Evolutionary conservation across 2,113 vertebrate species (phyloP), one percentile per base, ranked within the genome.

Genomic region (Ciconia boyciana): DNA sequence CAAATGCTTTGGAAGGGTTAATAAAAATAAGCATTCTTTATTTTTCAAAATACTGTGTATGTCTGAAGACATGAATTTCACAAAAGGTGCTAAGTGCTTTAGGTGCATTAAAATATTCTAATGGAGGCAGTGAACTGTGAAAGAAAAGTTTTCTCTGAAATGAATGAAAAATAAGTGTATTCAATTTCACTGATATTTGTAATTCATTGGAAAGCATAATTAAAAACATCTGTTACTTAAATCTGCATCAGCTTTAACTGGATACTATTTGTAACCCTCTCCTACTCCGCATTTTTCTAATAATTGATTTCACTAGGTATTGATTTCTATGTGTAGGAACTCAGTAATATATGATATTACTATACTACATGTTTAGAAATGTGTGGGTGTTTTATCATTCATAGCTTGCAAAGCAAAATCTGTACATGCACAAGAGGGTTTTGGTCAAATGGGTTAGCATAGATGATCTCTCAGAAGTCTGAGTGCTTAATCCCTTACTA

Each of bases 201-300:
- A 70, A 91, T 70, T 91, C 12, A 48, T 49, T 89, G 34, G 36
- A 83, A 91, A 87, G 41, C 34, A 71, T 49, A 10, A 34, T 61
- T 75, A 60, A 68, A 95, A 95, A 72, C 62, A 84, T 76, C 57
- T 93, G 70, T 94, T 94, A 71, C 51, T 94, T 93, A 87, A 82
- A 95, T 31, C 55, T 85, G 58, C 65, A 74, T 87, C 58, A 82
- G 25, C 48, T 96, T 93, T 80, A 91, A 66, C 85, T 89, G 62
- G 54, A 34, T 79, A 43, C 31, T 66, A 25, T 79, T 94, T 83
- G 58, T 80, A 88, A 87, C 36, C n/a, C 15, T 75, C 66, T 89
- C 39, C 20, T 20, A 66, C 25, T 87, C 10, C 89, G 55, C 34
- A 58, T 93, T 95, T 94, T 89, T 80, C 44, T 61, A 86, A 78